Percentiles rank a stretch among this genome's conserved stretches.
phyloP scores from a whole-genome alignment of 2,888 invertebrate species.

The Rotaria socialis region DNA sequence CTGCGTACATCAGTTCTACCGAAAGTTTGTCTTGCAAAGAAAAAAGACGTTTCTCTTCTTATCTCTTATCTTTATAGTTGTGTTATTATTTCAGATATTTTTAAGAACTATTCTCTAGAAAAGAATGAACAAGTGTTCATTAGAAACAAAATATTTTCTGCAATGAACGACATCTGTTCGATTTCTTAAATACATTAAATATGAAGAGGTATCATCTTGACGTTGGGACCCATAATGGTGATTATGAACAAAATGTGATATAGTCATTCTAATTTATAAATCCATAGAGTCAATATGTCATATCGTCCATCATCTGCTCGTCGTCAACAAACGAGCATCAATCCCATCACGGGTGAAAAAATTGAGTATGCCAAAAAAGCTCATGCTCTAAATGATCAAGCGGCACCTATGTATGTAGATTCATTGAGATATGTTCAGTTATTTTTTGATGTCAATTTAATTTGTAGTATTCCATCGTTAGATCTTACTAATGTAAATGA shows the following conservation, averaged over 20 bases:
- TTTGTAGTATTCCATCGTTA: background rate
- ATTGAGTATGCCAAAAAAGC: background rate
- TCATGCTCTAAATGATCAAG: background rate
- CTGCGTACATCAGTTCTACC: too few relatives aligned
- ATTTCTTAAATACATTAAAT: background rate
- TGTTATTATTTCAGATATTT: too few relatives aligned
- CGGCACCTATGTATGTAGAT: background rate
- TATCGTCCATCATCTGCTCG: constrained; percentile 16
- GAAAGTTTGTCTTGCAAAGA: too few relatives aligned
- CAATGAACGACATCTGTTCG: constrained; percentile 8
- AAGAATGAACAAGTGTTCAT: background rate
- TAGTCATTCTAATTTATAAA: background rate
- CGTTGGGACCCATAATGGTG: background rate
- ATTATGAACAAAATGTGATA: background rate
- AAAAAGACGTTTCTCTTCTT: too few relatives aligned
- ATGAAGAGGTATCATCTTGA: background rate
- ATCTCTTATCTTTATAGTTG: too few relatives aligned
- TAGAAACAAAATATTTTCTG: background rate
- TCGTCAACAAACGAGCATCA: constrained; percentile 4
- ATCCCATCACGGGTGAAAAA: background rate
- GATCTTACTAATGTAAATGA: background rate
- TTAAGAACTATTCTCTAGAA: too few relatives aligned
- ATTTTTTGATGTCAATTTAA: too few relatives aligned
- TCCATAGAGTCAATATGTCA: background rate
- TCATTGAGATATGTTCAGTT: background rate